phyloP scores from a whole-genome alignment of 2,113 vertebrate genomes.

The Leucoraja erinaceus region DNA sequence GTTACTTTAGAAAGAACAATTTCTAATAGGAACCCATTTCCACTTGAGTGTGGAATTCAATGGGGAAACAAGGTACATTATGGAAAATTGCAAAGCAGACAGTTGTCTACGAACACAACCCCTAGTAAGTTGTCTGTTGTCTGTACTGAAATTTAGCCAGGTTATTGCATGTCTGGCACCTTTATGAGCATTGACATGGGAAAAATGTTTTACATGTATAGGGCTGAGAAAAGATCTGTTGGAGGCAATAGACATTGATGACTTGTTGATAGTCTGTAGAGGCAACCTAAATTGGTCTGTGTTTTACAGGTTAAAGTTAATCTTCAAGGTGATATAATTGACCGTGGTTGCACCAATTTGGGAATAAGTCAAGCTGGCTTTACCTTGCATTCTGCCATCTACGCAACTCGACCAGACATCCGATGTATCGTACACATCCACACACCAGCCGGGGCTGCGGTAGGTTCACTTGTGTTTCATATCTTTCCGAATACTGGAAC shows the following conservation, averaged over 20 bases:
- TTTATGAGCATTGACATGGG: not conserved
- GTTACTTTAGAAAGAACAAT: too few species aligned
- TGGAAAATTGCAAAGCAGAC: too few species aligned
- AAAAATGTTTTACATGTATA: not conserved
- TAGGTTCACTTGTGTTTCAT: slow-evolving; percentile 51
- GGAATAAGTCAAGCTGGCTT: slow-evolving; percentile 92
- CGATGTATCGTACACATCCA: slow-evolving; percentile 88
- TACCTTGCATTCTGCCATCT: slow-evolving; percentile 82
- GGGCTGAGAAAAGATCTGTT: not conserved
- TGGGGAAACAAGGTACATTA: too few species aligned
- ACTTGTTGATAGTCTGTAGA: not conserved
- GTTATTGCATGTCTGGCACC: not conserved
- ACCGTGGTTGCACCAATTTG: slow-evolving; percentile 89
- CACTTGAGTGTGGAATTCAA: too few species aligned
- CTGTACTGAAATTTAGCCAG: too few species aligned
- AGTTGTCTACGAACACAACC: too few species aligned
- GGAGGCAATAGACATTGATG: not conserved
- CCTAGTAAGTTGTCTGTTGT: too few species aligned
- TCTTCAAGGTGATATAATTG: slow-evolving; percentile 82
- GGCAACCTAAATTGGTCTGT: slow-evolving; percentile 3
- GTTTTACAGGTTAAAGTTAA: slow-evolving; percentile 80
- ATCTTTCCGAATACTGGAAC: not conserved
- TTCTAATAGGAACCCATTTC: too few species aligned
- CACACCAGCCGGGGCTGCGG: slow-evolving; percentile 83
- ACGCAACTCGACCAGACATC: slow-evolving; percentile 75